Evolutionary conservation across 2,888 invertebrate genomes (phyloP), one percentile per base, ranked within the genome.

Genomic region (Xanthorhoe spadicearia): DNA sequence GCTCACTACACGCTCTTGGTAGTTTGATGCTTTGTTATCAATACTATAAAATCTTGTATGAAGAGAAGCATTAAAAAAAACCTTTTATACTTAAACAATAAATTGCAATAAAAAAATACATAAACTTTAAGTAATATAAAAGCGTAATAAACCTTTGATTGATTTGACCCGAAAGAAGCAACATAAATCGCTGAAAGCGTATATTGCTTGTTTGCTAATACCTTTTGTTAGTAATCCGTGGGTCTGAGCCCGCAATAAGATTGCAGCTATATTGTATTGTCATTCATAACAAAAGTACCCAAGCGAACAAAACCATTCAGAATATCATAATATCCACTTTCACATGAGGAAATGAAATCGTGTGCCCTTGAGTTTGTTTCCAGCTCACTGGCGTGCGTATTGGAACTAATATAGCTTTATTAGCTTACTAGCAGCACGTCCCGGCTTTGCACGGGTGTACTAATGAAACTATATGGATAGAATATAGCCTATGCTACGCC

Each of bases 171-270:
- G 64, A 58, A 64, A 69, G 69, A 69, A 66, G 64, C 70, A 66
- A 70, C 66, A 70, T 68, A 68, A 68, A 66, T 64, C 55, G 64
- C 49, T 61, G 35, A 7, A 53, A 43, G 48, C 35, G 60, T 67
- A 75, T 77, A 78, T 80, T 78, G 76, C 77, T 78, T 79, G 81
- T 82, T 81, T 81, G 79, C 81, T 81, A 81, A 83, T 81, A 78
- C 77, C 80, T 79, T 81, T 83, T 79, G 83, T 83, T 79, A 78
- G 76, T 81, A 81, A 81, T 79, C 77, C 81, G 75, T 71, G 80
- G 77, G 79, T 78, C 78, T 79, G 77, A 79, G 79, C 80, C 80
- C 77, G 79, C 78, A 79, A 82, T 83, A 80, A 77, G 77, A 77
- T 69, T 65, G 58, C 68, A 66, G 62, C 66, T 60, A 66, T 69